A percentile compares a stretch with the other conserved stretches of the same genome.
Conservation (phyloP, 2,888 invertebrate species). For the Pyrocoelia pectoralis region DNA sequence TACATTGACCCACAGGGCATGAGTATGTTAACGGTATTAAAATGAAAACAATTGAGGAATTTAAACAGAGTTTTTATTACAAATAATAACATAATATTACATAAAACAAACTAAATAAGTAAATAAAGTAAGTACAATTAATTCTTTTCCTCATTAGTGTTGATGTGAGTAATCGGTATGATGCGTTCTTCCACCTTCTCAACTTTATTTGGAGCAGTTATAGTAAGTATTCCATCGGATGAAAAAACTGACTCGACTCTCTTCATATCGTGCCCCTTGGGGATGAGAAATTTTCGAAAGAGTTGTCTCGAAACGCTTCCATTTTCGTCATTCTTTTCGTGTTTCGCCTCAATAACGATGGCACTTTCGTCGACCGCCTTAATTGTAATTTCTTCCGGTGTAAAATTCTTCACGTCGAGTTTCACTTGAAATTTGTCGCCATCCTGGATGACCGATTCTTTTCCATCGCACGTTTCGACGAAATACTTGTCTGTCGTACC, state of each 20-base stretch:
- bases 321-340: constrained; percentile 27
- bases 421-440: constrained; percentile 18
- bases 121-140: too few relatives aligned
- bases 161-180: constrained; percentile 58
- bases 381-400: constrained; percentile 29
- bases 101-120: too few relatives aligned
- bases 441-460: neutral
- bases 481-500: neutral
- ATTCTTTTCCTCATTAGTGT: constrained; percentile 27
- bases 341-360: constrained; percentile 32
- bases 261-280: constrained; percentile 77
- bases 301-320: constrained; percentile 69
- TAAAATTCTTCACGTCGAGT: constrained; percentile 30
- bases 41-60: too few relatives aligned
- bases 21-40: too few relatives aligned
- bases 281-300: constrained; percentile 76
- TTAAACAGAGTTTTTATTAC: too few relatives aligned
- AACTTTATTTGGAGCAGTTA: constrained; percentile 68
- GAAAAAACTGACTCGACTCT: constrained; percentile 78
- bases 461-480: neutral
- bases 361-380: constrained; percentile 29
- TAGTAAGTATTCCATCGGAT: constrained; percentile 76
- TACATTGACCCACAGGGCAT: too few relatives aligned
- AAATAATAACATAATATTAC: too few relatives aligned
- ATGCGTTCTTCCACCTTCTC: constrained; percentile 56